Evolutionary conservation across 1,140 invertebrate species (phyloP), one percentile per base, ranked within the genome.

Genomic region (Zophobas atratus): DNA sequence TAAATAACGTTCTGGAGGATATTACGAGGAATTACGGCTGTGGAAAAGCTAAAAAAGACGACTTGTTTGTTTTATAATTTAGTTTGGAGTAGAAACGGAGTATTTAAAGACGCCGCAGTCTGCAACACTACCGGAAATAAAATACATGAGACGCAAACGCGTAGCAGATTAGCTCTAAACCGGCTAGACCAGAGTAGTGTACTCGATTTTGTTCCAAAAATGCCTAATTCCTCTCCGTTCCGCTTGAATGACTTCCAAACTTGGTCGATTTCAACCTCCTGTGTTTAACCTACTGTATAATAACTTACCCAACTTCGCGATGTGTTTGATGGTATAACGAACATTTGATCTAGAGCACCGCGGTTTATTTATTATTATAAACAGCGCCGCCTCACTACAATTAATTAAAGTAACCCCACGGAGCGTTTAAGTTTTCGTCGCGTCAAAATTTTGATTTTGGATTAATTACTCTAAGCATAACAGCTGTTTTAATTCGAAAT

Each of bases 371-470:
- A n/a, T 8, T 38, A 36, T 41, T 43, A 67, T 67, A 67, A 67
- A 67, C 60, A 20, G 4, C 2, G 49, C 6, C 63, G 81, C 35
- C 49, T 32, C 32, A 73, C 48, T 73, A 56, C 71, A 73, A 73
- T 73, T 73, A 73, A 73, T 73, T 73, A 55, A 35, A 73, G 71
- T 55, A 36, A 73, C 71, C 56, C 39, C 60, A 67, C 33, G n/a
- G 6, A 8, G 5, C 55, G 43, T 73, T n/a, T 6, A 1, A 73
- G n/a, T 73, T 73, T 55, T 56, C 32, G 34, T 33, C 39, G 20
- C 35, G 70, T 3, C 33, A 51, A 36, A 72, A 72, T 55, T 53
- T 73, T 55, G 71, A 73, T 56, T 56, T 73, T 8, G 34, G 46
- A 67, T 67, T 67, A 67, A 67, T 67, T 43, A 67, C 39, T 67